Conservation (phyloP, 2,113 vertebrate genomes). For the Pandion haliaetus region DNA sequence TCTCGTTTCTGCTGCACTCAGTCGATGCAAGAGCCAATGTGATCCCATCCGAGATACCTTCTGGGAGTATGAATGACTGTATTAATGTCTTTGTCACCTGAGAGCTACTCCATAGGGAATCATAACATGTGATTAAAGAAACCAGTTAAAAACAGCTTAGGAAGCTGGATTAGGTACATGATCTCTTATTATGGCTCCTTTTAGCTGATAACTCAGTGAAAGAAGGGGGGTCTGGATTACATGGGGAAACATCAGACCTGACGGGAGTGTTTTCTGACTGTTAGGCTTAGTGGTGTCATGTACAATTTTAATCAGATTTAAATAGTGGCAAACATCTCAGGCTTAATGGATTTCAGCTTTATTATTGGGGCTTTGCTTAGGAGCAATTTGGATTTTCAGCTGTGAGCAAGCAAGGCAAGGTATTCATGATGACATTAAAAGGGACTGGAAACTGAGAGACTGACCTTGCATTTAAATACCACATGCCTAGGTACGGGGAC, state of each 20-base stretch:
- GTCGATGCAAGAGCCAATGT: rapidly evolving
- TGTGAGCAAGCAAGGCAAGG: not conserved
- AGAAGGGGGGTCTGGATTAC: constrained; percentile 45
- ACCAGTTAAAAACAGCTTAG: constrained; percentile 44
- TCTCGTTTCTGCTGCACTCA: not conserved
- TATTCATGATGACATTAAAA: not conserved
- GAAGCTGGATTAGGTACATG: constrained; percentile 44
- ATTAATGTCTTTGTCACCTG: constrained; percentile 15
- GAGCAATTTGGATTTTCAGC: constrained; percentile 60
- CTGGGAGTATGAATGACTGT: not conserved
- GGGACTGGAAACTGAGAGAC: not conserved
- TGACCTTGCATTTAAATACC: not conserved
- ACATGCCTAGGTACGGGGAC: not conserved
- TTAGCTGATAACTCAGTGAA: not conserved
- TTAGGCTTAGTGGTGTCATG: constrained; percentile 54
- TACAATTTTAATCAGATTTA: constrained; percentile 60
- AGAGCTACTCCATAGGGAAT: not conserved
- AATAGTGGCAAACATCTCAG: constrained; percentile 57
- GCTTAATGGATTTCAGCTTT: constrained; percentile 67
- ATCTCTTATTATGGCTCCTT: constrained; percentile 35
- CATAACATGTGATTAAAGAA: constrained; percentile 31
- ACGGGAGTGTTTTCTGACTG: constrained; percentile 46
- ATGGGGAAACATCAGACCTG: not conserved
- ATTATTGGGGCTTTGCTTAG: constrained; percentile 55
- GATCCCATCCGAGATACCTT: not conserved